Evolutionary conservation across 2,888 invertebrate species (phyloP), one percentile per base, ranked within the genome.

Genomic region (Drosophila birchii): DNA sequence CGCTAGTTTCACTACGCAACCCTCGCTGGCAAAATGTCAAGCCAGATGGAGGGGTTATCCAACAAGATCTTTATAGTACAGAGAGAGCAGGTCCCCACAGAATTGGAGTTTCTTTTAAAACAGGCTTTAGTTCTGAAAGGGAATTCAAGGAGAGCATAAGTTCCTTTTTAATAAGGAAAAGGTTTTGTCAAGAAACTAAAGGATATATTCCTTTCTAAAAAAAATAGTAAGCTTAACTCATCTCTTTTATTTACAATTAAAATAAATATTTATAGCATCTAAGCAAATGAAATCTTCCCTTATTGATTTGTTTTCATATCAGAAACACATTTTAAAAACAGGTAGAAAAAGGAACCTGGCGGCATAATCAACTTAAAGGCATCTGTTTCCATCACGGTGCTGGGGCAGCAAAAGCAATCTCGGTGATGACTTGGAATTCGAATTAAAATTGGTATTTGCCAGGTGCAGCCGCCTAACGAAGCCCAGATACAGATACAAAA

Each of bases 401-500:
- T 86, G 81, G 81, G 75, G 66, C 75, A 79, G 62, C 72, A 61
- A 55, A 39, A 79, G 59, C 76, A 78, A 72, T 67, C 77, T 79
- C 70, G 59, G 71, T 73, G 75, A 76, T 66, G 76, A 51, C 68
- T 76, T 72, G 63, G 29, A 54, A 47, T 51, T 49, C 51, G 36
- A 63, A 51, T 66, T 53, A 38, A 47, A 56, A 49, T 61, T 71
- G 61, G 41, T 47, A 23, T 69, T 68, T 61, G 38, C 32, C 44
- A 76, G 62, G 58, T 76, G 70, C 70, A 75, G 55, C 55, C 49
- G 43, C 43, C 71, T 57, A 87, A 76, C 64, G 56, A 66, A 47
- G 43, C 55, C 34, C 55, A 55, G 14, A 43, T 36, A 60, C 69
- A 58, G 49, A 36, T 20, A 47, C 54, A 59, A 23, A 59, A 23